These are phyloP conservation scores for Hirtodrosophila alboralis DNA, from an alignment of 2,888 invertebrate species.

Conservation along the genomic window DNA sequence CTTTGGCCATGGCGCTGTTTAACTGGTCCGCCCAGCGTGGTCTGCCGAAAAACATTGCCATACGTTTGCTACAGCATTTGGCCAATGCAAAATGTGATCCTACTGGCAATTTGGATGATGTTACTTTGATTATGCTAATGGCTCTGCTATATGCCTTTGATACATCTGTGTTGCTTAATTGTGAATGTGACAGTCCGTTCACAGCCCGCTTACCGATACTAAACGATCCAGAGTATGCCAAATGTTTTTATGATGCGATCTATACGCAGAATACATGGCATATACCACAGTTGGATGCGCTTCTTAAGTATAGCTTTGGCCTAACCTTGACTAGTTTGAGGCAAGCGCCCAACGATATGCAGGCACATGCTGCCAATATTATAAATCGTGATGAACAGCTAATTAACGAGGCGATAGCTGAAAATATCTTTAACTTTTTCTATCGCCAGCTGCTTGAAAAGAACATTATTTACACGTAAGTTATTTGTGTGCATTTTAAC, in stretches of 20 bases:
- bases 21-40: constrained; percentile 91
- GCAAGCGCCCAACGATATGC: constrained; percentile 86
- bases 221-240: constrained; percentile 86
- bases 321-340: constrained; percentile 88
- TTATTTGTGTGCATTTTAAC: constrained; percentile 5
- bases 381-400: constrained; percentile 91
- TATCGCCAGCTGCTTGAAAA: constrained; percentile 89
- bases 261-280: constrained; percentile 64
- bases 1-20: constrained; percentile 90
- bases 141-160: constrained; percentile 93
- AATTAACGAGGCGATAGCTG: constrained; percentile 91
- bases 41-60: constrained; percentile 89
- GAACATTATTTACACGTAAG: constrained; percentile 87
- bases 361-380: constrained; percentile 84
- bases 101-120: constrained; percentile 90
- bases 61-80: constrained; percentile 86
- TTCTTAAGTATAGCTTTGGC: constrained; percentile 89
- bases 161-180: constrained; percentile 89
- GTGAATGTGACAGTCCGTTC: constrained; percentile 90
- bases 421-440: constrained; percentile 91
- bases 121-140: constrained; percentile 92
- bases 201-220: constrained; percentile 88
- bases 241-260: constrained; percentile 85
- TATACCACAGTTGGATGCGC: constrained; percentile 84
- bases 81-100: constrained; percentile 84